Evolutionary conservation across 1,140 invertebrate genomes (phyloP).

Genomic region (Grapholita molesta): DNA sequence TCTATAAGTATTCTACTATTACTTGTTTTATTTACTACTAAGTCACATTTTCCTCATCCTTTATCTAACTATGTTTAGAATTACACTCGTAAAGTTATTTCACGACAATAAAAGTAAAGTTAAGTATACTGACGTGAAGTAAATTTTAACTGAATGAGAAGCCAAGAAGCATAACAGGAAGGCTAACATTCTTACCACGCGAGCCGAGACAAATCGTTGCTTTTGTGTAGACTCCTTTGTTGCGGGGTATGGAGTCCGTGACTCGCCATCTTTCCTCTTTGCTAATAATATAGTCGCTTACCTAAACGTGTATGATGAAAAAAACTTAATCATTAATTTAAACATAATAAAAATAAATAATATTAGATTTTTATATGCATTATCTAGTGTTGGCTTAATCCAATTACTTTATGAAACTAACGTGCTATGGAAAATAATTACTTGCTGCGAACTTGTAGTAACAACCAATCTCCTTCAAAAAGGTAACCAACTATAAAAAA

Average conservation of each 20-base stretch:
- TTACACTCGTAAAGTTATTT: not conserved
- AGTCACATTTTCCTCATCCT: no score
- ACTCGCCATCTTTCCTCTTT: not conserved
- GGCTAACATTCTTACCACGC: not conserved
- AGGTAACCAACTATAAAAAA: not conserved
- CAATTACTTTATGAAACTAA: not conserved
- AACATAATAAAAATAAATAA: not conserved
- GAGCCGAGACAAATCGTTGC: constrained; percentile 6
- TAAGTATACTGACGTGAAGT: not conserved
- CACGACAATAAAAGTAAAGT: not conserved
- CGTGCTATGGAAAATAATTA: not conserved
- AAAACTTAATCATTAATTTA: no score
- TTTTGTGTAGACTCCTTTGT: not conserved
- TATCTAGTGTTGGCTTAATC: no score
- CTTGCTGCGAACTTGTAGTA: not conserved
- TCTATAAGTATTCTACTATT: no score
- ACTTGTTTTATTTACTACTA: no score
- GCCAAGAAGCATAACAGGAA: not conserved
- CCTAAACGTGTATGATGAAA: no score
- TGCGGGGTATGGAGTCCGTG: not conserved
- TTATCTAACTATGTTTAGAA: not conserved
- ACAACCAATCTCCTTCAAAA: not conserved
- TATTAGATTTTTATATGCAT: no score
- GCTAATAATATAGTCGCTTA: not conserved
- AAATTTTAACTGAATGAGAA: not conserved